Conservation (phyloP, 2,888 invertebrate species). For the Augiades crinisus region DNA sequence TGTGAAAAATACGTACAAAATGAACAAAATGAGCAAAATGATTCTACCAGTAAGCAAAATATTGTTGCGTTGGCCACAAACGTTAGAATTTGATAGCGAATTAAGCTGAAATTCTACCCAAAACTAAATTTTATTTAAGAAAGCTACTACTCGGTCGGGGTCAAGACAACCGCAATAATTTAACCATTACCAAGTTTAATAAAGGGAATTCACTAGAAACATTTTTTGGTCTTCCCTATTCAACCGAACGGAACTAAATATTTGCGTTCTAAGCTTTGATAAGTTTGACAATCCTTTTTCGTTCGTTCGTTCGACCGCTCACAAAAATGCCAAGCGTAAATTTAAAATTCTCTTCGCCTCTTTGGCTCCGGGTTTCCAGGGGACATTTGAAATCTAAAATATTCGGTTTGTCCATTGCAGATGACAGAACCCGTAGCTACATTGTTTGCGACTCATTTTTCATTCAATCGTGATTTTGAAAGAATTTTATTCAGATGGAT, state of each 20-base stretch:
- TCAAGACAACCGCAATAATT: too few relatives aligned
- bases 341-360: conserved; percentile 24
- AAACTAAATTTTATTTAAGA: too few relatives aligned
- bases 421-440: conserved; percentile 23
- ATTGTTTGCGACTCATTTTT: conserved; percentile 19
- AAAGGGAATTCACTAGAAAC: too few relatives aligned
- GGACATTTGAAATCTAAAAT: conserved; percentile 24
- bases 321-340: conserved; percentile 24
- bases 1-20: conserved; percentile 23
- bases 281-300: conserved; percentile 21
- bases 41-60: too few relatives aligned
- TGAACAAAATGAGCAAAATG: too few relatives aligned
- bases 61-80: too few relatives aligned
- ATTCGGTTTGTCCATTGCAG: conserved; percentile 25
- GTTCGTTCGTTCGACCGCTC: conserved; percentile 5
- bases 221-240: neutral
- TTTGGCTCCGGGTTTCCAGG: conserved; percentile 16
- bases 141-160: too few relatives aligned
- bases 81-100: too few relatives aligned
- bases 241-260: conserved; percentile 4
- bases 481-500: neutral
- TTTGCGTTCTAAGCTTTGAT: conserved; percentile 17
- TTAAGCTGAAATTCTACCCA: too few relatives aligned
- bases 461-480: conserved; percentile 6
- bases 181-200: neutral